phyloP scores from a whole-genome alignment of 2,797 vertebrate genomes.

The Myripristis murdjan region DNA sequence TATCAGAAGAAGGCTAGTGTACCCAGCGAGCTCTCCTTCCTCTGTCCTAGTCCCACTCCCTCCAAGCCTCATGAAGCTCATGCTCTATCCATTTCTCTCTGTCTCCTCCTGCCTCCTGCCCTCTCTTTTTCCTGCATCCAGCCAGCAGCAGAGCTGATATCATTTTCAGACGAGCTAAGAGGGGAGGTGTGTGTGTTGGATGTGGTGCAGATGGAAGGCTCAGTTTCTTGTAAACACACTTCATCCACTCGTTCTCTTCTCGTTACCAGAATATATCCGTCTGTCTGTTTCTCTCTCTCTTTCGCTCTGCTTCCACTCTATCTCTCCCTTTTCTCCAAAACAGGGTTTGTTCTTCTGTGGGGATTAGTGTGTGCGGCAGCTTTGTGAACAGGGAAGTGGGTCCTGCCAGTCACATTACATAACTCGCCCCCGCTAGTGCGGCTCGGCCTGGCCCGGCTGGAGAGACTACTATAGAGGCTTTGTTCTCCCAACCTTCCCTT shows the following conservation, averaged over 20 bases:
- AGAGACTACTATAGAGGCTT: slow-evolving; percentile 89
- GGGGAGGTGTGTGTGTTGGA: slow-evolving; percentile 52
- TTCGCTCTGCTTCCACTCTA: slow-evolving; percentile 44
- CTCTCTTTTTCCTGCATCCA: slow-evolving; percentile 30
- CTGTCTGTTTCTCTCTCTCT: not conserved
- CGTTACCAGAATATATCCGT: slow-evolving; percentile 50
- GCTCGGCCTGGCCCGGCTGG: slow-evolving; percentile 79
- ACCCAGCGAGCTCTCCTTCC: slow-evolving; percentile 36
- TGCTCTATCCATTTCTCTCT: slow-evolving; percentile 6
- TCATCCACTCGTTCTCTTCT: slow-evolving; percentile 63
- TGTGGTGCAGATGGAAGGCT: slow-evolving; percentile 72
- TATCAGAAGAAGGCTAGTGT: slow-evolving; percentile 59
- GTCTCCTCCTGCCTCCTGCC: slow-evolving; percentile 4
- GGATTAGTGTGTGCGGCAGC: slow-evolving; percentile 82
- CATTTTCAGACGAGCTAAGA: slow-evolving; percentile 44
- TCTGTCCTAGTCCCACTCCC: slow-evolving; percentile 27
- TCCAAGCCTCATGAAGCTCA: slow-evolving; percentile 13
- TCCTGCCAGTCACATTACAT: slow-evolving; percentile 89
- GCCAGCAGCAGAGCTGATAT: slow-evolving; percentile 34
- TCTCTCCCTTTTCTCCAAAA: slow-evolving; percentile 63
- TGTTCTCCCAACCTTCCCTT: slow-evolving; percentile 83
- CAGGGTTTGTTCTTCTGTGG: slow-evolving; percentile 78
- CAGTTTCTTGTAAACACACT: slow-evolving; percentile 69
- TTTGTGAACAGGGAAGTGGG: slow-evolving; percentile 80
- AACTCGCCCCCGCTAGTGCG: slow-evolving; percentile 81